Evolutionary conservation across 1,140 invertebrate species (phyloP), one percentile per base, ranked within the genome.

Genomic region (Nephila pilipes): DNA sequence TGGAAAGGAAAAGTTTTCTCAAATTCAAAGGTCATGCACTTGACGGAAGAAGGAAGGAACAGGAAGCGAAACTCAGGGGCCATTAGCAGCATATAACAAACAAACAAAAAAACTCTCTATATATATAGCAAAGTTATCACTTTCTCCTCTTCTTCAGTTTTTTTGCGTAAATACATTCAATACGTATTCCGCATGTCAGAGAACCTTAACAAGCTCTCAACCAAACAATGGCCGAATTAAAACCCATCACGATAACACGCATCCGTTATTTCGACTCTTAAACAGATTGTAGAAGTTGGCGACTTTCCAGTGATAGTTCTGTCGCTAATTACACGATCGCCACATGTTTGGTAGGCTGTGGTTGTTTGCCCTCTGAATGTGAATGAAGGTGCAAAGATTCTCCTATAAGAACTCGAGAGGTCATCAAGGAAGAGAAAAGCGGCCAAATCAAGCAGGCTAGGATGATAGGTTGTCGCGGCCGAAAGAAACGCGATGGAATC

Each of bases 311-410:
- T 32, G 69, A 32, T 29, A 75, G 29, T 3, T 2, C 16, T 5
- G 69, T 75, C 69, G 69, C 69, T 29, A 75, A 75, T 25, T n/a
- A n/a, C n/a, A 16, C 29, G 36, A 32, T 32, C 69, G 29, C 69
- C 69, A 36, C 25, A 10, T 75, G 65, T 29, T 75, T 29, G 65
- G 25, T 32, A 75, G 32, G 14, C 29, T 18, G 29, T 36, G 69
- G 69, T 75, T 75, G 69, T 75, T 75, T 75, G 69, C 69, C 69
- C 69, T 75, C 69, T 36, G n/a, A n/a, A n/a, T n/a, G 29, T 75
- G 69, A 75, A 20, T 20, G 32, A 75, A 75, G 69, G 69, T 75
- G 69, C 36, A n/a, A 32, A 75, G 69, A 75, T 75, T 75, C 32
- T 29, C 69, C 36, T 14, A n/a, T 16, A 32, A 75, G 32, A 29